phyloP scores from a whole-genome alignment of 92 coral and sea anemone species.

The Scolanthus callimorphus region DNA sequence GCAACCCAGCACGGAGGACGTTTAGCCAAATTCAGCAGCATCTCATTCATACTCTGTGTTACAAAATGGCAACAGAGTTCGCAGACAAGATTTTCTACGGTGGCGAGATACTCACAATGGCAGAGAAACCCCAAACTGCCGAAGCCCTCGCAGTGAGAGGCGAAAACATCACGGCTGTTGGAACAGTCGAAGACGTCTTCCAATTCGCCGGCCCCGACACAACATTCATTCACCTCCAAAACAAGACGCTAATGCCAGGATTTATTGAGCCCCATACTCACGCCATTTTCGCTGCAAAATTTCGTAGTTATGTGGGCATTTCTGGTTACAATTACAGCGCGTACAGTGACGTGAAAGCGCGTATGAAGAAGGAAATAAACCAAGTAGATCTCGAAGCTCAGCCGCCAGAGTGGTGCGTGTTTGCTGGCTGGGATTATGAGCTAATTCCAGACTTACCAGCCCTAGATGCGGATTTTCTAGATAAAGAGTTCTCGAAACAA shows the following conservation, averaged over 20 bases:
- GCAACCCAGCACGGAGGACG: no score
- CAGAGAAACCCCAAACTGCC: slow-evolving; percentile 24
- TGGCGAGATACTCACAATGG: slow-evolving; percentile 61
- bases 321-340: slow-evolving; percentile 17
- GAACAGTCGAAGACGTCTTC: slow-evolving; percentile 23
- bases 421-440: slow-evolving; percentile 67
- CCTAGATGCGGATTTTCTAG: slow-evolving; percentile 28
- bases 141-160: slow-evolving; percentile 58
- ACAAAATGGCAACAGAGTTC: neutral
- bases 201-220: slow-evolving; percentile 10
- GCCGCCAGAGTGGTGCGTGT: slow-evolving; percentile 31
- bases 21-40: no score
- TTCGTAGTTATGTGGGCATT: neutral
- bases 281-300: slow-evolving; percentile 3
- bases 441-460: slow-evolving; percentile 38
- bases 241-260: slow-evolving; percentile 52
- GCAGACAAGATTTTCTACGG: slow-evolving; percentile 46
- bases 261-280: slow-evolving; percentile 61
- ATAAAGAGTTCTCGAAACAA: slow-evolving; percentile 10
- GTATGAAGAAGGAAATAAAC: slow-evolving; percentile 7
- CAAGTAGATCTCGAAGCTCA: neutral
- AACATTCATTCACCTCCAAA: slow-evolving; percentile 17
- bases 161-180: slow-evolving; percentile 28
- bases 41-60: no score
- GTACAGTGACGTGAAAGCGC: slow-evolving; percentile 27